Conservation (phyloP, 2,797 vertebrate species). For the Schizothorax lantsangensis region DNA sequence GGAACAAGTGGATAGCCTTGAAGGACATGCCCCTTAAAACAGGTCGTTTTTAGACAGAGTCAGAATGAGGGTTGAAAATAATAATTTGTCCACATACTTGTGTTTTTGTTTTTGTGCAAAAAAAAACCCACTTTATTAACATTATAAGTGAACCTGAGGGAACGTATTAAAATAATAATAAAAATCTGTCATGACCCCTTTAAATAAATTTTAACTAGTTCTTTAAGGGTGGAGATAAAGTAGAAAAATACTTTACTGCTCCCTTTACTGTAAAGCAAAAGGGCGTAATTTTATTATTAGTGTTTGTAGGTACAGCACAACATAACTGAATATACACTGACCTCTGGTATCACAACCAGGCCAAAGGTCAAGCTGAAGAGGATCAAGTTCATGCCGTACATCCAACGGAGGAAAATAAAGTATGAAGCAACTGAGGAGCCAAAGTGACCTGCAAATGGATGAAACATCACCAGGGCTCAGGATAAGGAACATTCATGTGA, state of each 20-base stretch:
- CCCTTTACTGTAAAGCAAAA: neutral
- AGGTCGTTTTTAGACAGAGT: no score
- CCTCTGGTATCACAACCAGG: conserved; percentile 97
- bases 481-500: neutral
- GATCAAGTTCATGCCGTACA: conserved; percentile 98
- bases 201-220: neutral
- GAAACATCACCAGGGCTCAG: neutral
- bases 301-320: neutral
- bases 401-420: conserved; percentile 98
- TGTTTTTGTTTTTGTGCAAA: no score
- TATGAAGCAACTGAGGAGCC: conserved; percentile 98
- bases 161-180: no score
- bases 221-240: neutral
- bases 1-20: no score
- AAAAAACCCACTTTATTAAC: no score
- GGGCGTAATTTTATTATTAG: neutral
- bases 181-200: no score
- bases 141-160: no score
- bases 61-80: no score
- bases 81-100: no score
- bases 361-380: conserved; percentile 97
- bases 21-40: no score
- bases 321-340: conserved; percentile 64
- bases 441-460: conserved; percentile 87
- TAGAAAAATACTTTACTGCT: neutral